Evolutionary conservation across 2,888 invertebrate species (phyloP).

Genomic region (Ctenicera cuprea): DNA sequence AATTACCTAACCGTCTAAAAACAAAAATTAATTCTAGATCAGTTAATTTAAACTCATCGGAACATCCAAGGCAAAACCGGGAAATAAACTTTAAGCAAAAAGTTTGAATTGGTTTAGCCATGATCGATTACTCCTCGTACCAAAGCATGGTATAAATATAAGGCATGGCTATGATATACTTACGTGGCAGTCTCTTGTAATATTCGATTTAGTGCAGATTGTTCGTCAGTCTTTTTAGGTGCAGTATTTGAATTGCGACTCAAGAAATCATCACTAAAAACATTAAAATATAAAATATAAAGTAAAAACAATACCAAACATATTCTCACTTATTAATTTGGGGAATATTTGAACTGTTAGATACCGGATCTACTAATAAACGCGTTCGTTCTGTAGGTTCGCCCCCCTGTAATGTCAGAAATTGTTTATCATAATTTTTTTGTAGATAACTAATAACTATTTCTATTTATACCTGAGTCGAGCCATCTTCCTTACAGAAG

Average conservation of each 20-base stretch:
- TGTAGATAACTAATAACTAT: background rate
- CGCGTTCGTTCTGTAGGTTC: conserved; percentile 86
- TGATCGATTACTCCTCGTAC: too few relatives aligned
- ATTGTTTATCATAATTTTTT: conserved; percentile 29
- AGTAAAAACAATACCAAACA: background rate
- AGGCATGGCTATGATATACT: conserved; percentile 67
- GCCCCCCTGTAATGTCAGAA: conserved; percentile 70
- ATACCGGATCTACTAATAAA: conserved; percentile 84
- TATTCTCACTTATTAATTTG: conserved; percentile 77
- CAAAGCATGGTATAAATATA: too few relatives aligned
- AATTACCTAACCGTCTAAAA: too few relatives aligned
- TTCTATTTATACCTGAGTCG: conserved; percentile 78
- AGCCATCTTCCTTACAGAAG: conserved; percentile 80
- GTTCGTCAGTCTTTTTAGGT: conserved; percentile 90
- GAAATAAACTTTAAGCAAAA: too few relatives aligned
- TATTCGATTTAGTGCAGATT: conserved; percentile 92
- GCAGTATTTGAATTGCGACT: conserved; percentile 78
- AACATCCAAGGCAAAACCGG: too few relatives aligned
- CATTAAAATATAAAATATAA: conserved; percentile 30
- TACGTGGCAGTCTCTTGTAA: conserved; percentile 94
- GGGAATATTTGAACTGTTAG: conserved; percentile 83
- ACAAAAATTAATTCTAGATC: too few relatives aligned
- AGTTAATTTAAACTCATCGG: too few relatives aligned
- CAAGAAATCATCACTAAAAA: conserved; percentile 79
- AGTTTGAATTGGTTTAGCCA: too few relatives aligned